A percentile compares a stretch with the other conserved stretches of the same genome.
These are phyloP conservation scores for Prietella phreatophila DNA, from an alignment of 2,113 vertebrate species.

Conservation along the genomic window DNA sequence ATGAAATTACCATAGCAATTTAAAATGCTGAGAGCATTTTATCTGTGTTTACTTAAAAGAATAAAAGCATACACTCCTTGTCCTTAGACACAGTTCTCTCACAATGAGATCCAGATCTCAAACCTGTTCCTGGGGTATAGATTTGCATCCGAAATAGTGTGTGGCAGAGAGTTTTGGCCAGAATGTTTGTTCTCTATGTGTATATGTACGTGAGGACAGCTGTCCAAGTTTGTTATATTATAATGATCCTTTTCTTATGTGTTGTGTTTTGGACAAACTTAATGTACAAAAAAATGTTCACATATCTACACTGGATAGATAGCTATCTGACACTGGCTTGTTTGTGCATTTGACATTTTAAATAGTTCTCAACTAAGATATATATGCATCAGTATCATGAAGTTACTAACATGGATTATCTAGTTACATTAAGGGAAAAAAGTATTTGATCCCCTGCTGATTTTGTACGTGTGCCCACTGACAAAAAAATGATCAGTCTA, in stretches of 20 bases:
- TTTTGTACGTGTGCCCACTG: no score
- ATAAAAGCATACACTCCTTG: background rate
- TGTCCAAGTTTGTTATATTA: background rate
- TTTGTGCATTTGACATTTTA: background rate
- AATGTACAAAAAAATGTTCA: background rate
- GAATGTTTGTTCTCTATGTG: background rate
- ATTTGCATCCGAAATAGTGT: background rate
- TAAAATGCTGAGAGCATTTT: background rate
- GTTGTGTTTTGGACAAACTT: background rate
- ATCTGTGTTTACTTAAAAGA: background rate
- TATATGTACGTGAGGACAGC: background rate
- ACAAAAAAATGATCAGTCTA: no score
- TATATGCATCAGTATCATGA: background rate
- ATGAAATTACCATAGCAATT: background rate
- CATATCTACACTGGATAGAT: background rate
- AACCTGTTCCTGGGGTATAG: background rate
- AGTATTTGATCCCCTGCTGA: no score
- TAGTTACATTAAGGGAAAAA: no score
- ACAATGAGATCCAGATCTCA: background rate
- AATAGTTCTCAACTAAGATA: background rate
- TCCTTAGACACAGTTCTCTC: background rate
- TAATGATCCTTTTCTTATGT: background rate
- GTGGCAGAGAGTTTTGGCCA: background rate
- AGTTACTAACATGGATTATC: no score
- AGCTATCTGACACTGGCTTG: background rate